A percentile compares a stretch with the other conserved stretches of the same genome.
Conservation (phyloP, 1,140 invertebrate species). For the Agrilus planipennis region DNA sequence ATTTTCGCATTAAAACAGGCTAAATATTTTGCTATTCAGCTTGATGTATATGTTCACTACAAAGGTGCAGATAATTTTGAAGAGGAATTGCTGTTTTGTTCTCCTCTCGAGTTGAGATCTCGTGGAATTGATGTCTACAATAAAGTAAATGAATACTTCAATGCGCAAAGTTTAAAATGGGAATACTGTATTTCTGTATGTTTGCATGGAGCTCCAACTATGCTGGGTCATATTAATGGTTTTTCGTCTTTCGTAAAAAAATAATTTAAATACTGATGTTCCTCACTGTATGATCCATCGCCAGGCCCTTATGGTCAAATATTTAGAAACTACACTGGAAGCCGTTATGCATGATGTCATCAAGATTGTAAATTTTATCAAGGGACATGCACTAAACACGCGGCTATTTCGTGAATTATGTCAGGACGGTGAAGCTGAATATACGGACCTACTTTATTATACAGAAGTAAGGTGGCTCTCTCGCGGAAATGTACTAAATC, state of each 20-base stretch:
- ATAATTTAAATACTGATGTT: slow-evolving; percentile 2
- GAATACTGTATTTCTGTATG: not conserved
- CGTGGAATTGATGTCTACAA: slow-evolving; percentile 10
- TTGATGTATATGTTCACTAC: slow-evolving; percentile 8
- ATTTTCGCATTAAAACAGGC: slow-evolving; percentile 13
- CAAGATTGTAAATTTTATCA: slow-evolving; percentile 27
- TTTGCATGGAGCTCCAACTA: slow-evolving; percentile 5
- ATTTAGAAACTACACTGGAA: not conserved
- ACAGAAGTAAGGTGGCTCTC: slow-evolving; percentile 18
- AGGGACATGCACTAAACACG: slow-evolving; percentile 24
- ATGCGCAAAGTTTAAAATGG: slow-evolving; percentile 3
- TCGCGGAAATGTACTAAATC: slow-evolving; percentile 14
- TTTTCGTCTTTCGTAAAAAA: slow-evolving; percentile 10
- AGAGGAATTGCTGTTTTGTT: slow-evolving; percentile 10
- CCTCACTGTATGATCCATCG: slow-evolving; percentile 7
- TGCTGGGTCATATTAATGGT: slow-evolving; percentile 11
- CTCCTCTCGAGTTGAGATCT: slow-evolving; percentile 11
- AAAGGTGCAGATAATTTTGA: slow-evolving; percentile 9
- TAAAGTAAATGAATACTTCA: slow-evolving; percentile 9
- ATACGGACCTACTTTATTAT: slow-evolving; percentile 12
- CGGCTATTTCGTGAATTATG: slow-evolving; percentile 22
- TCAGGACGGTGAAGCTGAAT: slow-evolving; percentile 16
- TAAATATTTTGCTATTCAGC: slow-evolving; percentile 12
- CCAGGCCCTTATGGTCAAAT: slow-evolving; percentile 1
- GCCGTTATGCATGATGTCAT: slow-evolving; percentile 9